Conservation (phyloP, 2,888 invertebrate genomes). For the Drosophila fungiperda region DNA sequence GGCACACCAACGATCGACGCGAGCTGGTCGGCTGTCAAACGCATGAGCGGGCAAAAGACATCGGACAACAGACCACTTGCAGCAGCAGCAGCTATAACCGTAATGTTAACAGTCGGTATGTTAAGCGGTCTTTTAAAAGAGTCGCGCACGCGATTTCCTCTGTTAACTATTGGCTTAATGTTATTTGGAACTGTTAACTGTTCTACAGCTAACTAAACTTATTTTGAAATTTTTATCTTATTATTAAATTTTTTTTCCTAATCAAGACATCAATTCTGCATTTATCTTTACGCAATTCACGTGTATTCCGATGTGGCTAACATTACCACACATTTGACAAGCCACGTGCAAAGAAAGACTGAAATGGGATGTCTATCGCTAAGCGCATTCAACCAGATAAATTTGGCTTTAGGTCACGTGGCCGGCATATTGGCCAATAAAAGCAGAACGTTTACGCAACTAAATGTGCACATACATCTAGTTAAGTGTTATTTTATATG, state of each 20-base stretch:
- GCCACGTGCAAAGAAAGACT: background rate
- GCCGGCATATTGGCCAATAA: background rate
- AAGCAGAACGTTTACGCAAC: background rate
- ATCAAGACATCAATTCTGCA: background rate
- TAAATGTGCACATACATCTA: background rate
- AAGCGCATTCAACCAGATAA: background rate
- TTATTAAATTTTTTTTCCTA: background rate
- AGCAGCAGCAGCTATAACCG: slow-evolving; percentile 14
- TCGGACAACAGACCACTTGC: background rate
- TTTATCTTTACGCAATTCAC: background rate
- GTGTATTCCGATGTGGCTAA: background rate
- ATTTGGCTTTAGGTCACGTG: background rate
- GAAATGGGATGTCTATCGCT: background rate
- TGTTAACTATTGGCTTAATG: slow-evolving; percentile 8
- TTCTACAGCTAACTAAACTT: background rate
- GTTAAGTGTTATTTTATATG: background rate
- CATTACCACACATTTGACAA: background rate
- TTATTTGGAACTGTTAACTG: background rate
- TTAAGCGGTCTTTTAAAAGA: slow-evolving; percentile 6
- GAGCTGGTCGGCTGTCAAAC: slow-evolving; percentile 50
- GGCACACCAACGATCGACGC: background rate
- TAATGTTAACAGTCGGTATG: slow-evolving; percentile 1
- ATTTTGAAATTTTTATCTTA: background rate
- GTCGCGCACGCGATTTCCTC: slow-evolving; percentile 29
- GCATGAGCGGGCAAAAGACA: slow-evolving; percentile 32